These are phyloP conservation scores for Paelopatides confundens DNA, from an alignment of 53 echinoderm and acorn worm species.

Conservation along the genomic window DNA sequence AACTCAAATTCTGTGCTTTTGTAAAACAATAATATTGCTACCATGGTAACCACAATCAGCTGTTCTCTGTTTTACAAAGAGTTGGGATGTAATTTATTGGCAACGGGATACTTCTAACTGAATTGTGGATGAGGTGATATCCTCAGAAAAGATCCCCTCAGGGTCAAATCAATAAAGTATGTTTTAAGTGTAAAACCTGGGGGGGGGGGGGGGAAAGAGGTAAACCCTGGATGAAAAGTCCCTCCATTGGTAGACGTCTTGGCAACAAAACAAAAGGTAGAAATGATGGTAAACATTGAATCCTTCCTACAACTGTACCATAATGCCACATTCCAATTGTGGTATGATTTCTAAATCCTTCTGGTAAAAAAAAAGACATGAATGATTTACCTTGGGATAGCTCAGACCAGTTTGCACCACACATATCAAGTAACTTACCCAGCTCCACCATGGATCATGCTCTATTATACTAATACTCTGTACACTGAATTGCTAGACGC, in stretches of 20 bases:
- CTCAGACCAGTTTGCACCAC: too few relatives aligned
- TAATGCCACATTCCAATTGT: too few relatives aligned
- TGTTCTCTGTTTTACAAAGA: constrained; percentile 9
- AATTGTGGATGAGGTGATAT: not conserved
- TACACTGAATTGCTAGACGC: too few relatives aligned
- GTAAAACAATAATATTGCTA: not conserved
- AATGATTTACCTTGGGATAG: too few relatives aligned
- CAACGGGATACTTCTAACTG: not conserved
- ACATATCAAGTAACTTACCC: too few relatives aligned
- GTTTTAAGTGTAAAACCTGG: not conserved
- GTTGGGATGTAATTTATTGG: not conserved
- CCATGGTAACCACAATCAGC: constrained; percentile 7
- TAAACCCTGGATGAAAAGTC: not conserved
- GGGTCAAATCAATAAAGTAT: not conserved
- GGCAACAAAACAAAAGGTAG: not conserved
- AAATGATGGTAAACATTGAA: too few relatives aligned
- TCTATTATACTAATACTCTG: too few relatives aligned
- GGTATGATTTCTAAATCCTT: too few relatives aligned
- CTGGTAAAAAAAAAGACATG: too few relatives aligned
- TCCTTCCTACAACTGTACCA: too few relatives aligned
- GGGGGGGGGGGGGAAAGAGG: too few relatives aligned
- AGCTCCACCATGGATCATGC: too few relatives aligned
- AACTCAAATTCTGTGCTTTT: not conserved
- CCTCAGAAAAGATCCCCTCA: not conserved
- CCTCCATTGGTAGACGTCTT: not conserved